Base-by-base conservation (phyloP, 1,140 invertebrate genomes). In the Mylabris phalerata region DNA sequence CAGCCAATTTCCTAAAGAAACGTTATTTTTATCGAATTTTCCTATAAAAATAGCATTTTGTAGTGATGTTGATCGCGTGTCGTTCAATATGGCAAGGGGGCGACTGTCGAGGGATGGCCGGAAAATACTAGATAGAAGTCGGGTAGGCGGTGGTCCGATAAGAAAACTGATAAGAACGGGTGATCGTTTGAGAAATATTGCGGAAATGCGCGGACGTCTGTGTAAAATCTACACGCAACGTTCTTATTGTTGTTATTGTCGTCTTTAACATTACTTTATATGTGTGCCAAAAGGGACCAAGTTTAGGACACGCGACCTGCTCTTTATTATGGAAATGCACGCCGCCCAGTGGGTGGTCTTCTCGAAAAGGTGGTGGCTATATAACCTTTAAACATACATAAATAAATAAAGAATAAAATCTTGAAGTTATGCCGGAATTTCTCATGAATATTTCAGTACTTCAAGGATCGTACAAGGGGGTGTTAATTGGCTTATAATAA, bases 241-340 rank as follows among this genome's bases (percentile, higher is more conserved):
- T 41, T 19, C n/a, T 25, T 27, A 32, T 55, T 25, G 48, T 55
- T 55, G 60, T 56, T 58, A 50, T 38, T 50, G 55, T 56, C 40
- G 50, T 50, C 43, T 41, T 55, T 24, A 48, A 51, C 48, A 45
- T 52, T n/a, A 49, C 52, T 47, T 19, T 19, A 19, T 13, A 32
- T 32, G 32, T 32, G 32, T 32, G 54, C 57, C 50, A 51, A 42
- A 63, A 63, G 60, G 61, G 61, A 58, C 61, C 55, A 47, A 50
- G 51, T 63, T 52, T 55, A 41, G 47, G 59, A 32, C 61, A 63
- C 58, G 61, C 61, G 61, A 63, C 54, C 46, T 47, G 26, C 48
- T 50, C 50, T 63, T 60, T 63, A 63, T 63, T 59, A 57, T 63
- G 61, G 58, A 63, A 60, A 63, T 57, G 49, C 52, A 50, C 55